Evolutionary conservation across 2,113 vertebrate species (phyloP).

Genomic region (Thomomys bottae): DNA sequence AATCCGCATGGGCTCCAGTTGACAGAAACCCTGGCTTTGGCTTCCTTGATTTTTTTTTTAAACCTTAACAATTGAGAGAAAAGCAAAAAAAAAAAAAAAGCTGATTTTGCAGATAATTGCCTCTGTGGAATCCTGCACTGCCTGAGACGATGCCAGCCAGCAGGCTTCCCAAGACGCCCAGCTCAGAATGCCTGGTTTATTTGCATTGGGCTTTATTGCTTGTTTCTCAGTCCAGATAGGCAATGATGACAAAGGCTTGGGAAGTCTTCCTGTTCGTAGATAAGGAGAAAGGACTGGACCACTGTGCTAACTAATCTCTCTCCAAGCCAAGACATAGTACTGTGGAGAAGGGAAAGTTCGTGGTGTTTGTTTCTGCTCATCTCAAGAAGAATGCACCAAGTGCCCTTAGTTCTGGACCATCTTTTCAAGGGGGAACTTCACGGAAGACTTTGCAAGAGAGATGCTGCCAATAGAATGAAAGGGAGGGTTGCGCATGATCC

Average conservation of each 20-base stretch:
- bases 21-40: neutral
- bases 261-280: neutral
- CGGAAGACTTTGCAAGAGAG: neutral
- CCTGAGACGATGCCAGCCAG: accelerated
- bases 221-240: neutral
- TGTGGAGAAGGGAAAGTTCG: no score
- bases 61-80: neutral
- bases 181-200: neutral
- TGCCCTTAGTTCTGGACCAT: neutral
- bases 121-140: neutral
- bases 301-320: no score
- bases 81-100: neutral
- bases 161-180: no score
- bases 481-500: neutral
- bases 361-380: accelerated
- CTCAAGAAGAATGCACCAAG: neutral
- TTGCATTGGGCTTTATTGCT: neutral
- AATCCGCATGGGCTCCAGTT: no score
- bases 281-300: no score
- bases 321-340: neutral
- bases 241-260: neutral
- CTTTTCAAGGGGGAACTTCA: neutral
- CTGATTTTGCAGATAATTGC: neutral
- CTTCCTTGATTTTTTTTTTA: neutral
- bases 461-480: neutral